Base-by-base conservation (phyloP, 2,888 invertebrate species). In the Spialia ferax region DNA sequence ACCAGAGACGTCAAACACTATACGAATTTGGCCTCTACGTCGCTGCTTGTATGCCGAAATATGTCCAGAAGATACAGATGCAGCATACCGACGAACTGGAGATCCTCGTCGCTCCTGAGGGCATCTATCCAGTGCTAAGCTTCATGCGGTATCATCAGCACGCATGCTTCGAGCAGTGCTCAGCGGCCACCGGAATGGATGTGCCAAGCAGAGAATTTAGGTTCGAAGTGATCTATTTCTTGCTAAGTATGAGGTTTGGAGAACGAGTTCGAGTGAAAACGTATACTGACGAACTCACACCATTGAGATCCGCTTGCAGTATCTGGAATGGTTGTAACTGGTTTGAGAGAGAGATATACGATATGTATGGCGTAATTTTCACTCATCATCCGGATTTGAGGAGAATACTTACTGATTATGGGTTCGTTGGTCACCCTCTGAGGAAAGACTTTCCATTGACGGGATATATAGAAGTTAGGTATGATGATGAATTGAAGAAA, bases 21-120 rank as follows among this genome's bases (percentile, higher is more conserved):
- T 92, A 93, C 62, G 89, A 92, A 61, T 93, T 90, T 61, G 93
- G 93, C 20, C 73, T 93, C 2, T 93, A 93, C 71, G 87, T 87
- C 0, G 93, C 89, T 1, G 83, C 87, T 2, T 93, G 92, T 71
- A 69, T 92, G 74, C 93, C 93, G 0, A 93, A 91, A 72, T 93
- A 77, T 69, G 90, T 93, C 1, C 93, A 93, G 71, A 87, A 87
- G 73, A 77, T 92, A 22, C 89, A 88, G 75, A 80, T 93, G 81
- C 89, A 91, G 63, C 88, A 89, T 65, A 84, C 76, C 0, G 93
- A 91, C 66, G 85, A 92, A 71, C 71, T 93, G 54, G 91, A 93
- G 73, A 84, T 93, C 55, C 72, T 89, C 0, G 84, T 87, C 4
- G 87, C 83, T 2, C 92, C 93, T 11, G 88, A 88, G 32, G 93